phyloP scores from a whole-genome alignment of 2,113 vertebrate genomes.

The Dasyornis broadbenti region DNA sequence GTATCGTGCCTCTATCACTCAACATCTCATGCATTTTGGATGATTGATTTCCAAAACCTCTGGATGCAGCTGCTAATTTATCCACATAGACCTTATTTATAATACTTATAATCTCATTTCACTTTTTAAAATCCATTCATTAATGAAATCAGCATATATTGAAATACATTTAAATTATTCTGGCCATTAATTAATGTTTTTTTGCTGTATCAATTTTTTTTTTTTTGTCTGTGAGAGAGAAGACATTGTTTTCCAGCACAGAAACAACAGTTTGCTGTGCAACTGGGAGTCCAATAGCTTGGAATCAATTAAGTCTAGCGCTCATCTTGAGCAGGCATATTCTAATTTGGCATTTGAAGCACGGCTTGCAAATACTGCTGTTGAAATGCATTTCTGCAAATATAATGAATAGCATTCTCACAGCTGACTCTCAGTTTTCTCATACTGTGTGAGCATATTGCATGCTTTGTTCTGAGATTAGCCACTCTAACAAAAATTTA shows the following conservation, averaged over 20 bases:
- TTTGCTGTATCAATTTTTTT: not conserved
- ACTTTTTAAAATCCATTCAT: not conserved
- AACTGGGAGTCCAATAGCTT: not conserved
- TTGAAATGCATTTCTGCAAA: not conserved
- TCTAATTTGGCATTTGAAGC: not conserved
- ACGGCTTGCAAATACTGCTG: not conserved
- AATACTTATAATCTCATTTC: not conserved
- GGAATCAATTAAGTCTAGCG: not conserved
- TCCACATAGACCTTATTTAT: not conserved
- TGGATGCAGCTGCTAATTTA: not conserved
- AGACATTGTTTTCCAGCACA: not conserved
- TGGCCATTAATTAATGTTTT: not conserved
- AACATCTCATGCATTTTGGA: not conserved
- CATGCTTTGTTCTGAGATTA: not conserved
- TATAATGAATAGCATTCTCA: not conserved
- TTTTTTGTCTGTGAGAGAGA: too few relatives aligned
- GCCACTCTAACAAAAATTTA: not conserved
- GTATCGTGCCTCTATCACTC: not conserved
- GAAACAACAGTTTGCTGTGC: not conserved
- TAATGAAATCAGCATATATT: not conserved
- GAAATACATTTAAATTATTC: not conserved
- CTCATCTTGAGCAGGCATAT: not conserved
- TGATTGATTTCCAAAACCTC: not conserved
- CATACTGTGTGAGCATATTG: not conserved
- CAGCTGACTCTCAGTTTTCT: not conserved